A percentile compares a stretch with the other conserved stretches of the same genome.
These are phyloP conservation scores for Calosoma granatense DNA, from an alignment of 1,140 invertebrate species.

Conservation along the genomic window DNA sequence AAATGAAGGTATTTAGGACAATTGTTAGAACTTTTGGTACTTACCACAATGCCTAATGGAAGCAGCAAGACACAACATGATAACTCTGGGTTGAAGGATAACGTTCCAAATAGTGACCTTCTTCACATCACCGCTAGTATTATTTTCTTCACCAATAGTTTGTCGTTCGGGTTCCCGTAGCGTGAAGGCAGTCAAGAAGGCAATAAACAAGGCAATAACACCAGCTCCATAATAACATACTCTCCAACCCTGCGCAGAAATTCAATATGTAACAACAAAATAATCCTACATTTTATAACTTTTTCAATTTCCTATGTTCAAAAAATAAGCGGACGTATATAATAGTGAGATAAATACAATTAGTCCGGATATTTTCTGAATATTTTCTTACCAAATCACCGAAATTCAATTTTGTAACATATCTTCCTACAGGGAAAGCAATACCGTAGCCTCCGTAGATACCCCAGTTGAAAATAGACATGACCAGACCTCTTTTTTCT, in stretches of 20 bases:
- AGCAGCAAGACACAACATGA: slow-evolving; percentile 74
- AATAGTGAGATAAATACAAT: not conserved
- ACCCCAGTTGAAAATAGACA: slow-evolving; percentile 93
- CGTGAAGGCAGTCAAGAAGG: slow-evolving; percentile 61
- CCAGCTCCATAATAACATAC: slow-evolving; percentile 77
- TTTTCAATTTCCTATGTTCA: not conserved
- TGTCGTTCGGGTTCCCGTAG: slow-evolving; percentile 67
- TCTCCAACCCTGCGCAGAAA: slow-evolving; percentile 64
- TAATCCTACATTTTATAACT: not conserved
- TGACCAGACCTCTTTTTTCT: slow-evolving; percentile 71
- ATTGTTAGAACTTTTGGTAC: slow-evolving; percentile 18
- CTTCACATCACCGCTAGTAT: slow-evolving; percentile 27
- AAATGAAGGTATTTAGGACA: not conserved
- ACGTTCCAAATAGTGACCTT: slow-evolving; percentile 59
- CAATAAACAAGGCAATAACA: slow-evolving; percentile 66
- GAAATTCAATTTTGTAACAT: slow-evolving; percentile 67
- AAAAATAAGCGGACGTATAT: not conserved
- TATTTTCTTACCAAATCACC: slow-evolving; percentile 55
- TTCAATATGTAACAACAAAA: too few relatives aligned
- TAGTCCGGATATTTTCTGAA: too few relatives aligned
- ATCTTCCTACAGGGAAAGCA: slow-evolving; percentile 83
- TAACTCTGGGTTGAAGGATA: slow-evolving; percentile 62
- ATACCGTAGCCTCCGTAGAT: slow-evolving; percentile 92
- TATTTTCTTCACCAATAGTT: slow-evolving; percentile 53
- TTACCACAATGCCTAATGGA: slow-evolving; percentile 83